Base-by-base conservation (phyloP, 2,797 vertebrate genomes). In the Syngnathus acus region DNA sequence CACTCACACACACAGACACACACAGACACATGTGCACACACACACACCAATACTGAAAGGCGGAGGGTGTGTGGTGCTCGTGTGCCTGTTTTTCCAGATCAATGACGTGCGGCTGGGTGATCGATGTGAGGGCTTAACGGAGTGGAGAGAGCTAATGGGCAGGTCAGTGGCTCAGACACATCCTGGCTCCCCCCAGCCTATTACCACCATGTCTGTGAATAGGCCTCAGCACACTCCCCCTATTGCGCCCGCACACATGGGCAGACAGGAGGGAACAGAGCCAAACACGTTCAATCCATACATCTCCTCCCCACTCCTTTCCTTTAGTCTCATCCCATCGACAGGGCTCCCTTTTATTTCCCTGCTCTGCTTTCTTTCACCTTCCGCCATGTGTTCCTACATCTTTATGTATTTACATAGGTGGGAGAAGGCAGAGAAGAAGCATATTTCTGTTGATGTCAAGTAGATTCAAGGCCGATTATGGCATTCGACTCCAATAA, bases 11-110 rank as follows among this genome's bases (percentile, higher is more conserved):
- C 64, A 64, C 66, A 26, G 26, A 32, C 60, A 69, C 38, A 53
- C 23, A 23, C 23, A 23, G 23, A 23, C 23, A 23, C 23, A 23
- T 23, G 23, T 39, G 37, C n/a, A 58, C 63, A 51, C 54, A 62
- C 66, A 65, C 72, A 77, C 67, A 67, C 1, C 61, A 63, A 65
- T 71, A 74, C 68, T 32, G 70, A 66, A 71, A 74, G 81, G 68
- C 26, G 19, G 70, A 73, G 81, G 67, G 75, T 80, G 68, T 72
- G 83, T 89, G 84, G 84, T 87, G 82, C 74, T 82, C 89, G 89
- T 84, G 86, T 89, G 89, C 88, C 92, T 91, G 87, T 85, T 95
- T 93, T 93, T 90, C 91, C 87, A 86, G 91, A 92, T 93, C 89
- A 89, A 87, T 93, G 91, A 89, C 89, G 88, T 91, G 81, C 84